Evolutionary conservation across 2,113 vertebrate genomes (phyloP), one percentile per base, ranked within the genome.

Genomic region (Camarhynchus parvulus): DNA sequence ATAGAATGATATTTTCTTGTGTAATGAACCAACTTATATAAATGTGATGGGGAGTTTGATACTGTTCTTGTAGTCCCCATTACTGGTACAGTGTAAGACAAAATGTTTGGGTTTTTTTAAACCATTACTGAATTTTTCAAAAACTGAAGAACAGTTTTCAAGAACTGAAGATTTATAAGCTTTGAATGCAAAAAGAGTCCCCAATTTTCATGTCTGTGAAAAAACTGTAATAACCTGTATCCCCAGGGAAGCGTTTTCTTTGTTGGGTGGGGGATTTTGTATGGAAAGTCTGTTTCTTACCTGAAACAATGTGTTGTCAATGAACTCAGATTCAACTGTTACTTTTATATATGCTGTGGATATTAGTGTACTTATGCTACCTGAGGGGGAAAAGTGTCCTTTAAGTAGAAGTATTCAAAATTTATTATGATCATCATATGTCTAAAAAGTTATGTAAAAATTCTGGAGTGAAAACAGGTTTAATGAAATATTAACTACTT

Each of bases 1-100:
- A n/a, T 82, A 56, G 17, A 62, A 66, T 78, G 77, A 46, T 86
- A 80, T 93, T 92, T 95, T 94, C 9, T 19, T 87, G 86, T 46
- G 8, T 49, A 68, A 77, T 80, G 61, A 81, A 49, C 17, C 41
- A 78, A 12, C 7, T 89, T 73, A 46, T 89, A 73, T 58, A 93
- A 91, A 83, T 80, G 58, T 74, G 2, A 75, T 63, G n/a, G 78
- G 23, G 55, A 85, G 83, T 53, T 62, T 76, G 35, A 21, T 81
- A 73, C 52, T 80, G 9, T 42, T 77, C 33, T 92, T 59, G 12
- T 55, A 84, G 50, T 85, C 42, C 11, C 27, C 22, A 22, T 83
- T 79, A 44, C 21, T 52, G 37, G 15, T 75, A 63, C 19, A 42
- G 64, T 44, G 37, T 93, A 59, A 86, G 46, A 86, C 22, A 11